phyloP scores from a whole-genome alignment of 2,113 vertebrate genomes.

The Anarhynchus alexandrinus region DNA sequence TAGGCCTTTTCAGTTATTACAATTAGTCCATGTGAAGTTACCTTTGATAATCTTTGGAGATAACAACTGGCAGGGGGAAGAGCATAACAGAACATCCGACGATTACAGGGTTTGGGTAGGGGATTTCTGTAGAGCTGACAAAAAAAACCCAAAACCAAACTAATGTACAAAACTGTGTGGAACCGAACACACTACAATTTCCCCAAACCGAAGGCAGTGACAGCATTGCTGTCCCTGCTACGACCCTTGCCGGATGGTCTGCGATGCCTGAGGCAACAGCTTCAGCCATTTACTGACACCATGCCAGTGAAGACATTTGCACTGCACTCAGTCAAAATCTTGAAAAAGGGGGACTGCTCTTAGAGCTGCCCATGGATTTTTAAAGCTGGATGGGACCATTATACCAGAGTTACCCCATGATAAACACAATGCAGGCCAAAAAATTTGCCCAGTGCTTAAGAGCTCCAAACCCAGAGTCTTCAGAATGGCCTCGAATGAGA shows the following conservation, averaged over 20 bases:
- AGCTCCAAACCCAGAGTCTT: not conserved
- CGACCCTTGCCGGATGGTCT: not conserved
- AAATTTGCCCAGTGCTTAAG: not conserved
- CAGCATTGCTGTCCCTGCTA: not conserved
- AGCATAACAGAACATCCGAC: not conserved
- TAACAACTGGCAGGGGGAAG: not conserved
- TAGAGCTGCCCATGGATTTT: not conserved
- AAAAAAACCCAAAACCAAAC: not conserved
- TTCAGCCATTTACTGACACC: not conserved
- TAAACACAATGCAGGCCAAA: not conserved
- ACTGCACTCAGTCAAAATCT: not conserved
- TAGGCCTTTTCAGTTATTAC: constrained; percentile 17
- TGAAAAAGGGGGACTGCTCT: not conserved
- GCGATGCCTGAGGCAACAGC: not conserved
- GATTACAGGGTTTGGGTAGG: not conserved
- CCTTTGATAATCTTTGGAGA: constrained; percentile 50
- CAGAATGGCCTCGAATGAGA: not conserved
- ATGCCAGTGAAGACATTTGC: not conserved
- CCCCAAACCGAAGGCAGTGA: too few relatives aligned
- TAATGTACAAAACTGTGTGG: not conserved
- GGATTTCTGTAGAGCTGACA: constrained; percentile 2
- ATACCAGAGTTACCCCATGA: fast-evolving
- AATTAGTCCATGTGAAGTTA: constrained; percentile 54
- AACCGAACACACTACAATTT: too few relatives aligned
- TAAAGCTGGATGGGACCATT: not conserved